Conservation (phyloP, 2,888 invertebrate species). For the Acholoe squamosa region DNA sequence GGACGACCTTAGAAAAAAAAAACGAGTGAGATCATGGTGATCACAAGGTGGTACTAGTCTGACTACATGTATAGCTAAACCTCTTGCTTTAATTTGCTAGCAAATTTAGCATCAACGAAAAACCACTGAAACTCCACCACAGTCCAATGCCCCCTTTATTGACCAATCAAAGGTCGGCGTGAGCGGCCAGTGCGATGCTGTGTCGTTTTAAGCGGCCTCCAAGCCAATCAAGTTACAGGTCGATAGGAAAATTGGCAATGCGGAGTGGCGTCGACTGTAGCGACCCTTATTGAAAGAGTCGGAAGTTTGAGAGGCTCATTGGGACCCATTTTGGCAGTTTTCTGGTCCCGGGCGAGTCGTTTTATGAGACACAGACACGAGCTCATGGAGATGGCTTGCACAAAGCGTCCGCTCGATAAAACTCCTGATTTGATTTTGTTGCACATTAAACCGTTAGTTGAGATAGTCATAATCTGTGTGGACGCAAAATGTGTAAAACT, state of each 20-base stretch:
- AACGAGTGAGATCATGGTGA: no score
- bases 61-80: no score
- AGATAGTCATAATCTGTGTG: no score
- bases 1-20: no score
- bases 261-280: neutral
- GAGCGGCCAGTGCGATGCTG: neutral
- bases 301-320: neutral
- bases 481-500: no score
- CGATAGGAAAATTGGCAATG: conserved; percentile 11
- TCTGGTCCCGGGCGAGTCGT: neutral
- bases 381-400: no score
- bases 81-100: no score
- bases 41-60: no score
- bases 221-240: neutral
- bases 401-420: no score
- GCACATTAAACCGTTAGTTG: no score
- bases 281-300: neutral
- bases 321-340: neutral
- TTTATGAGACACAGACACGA: no score
- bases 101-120: neutral
- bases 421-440: no score
- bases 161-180: conserved; percentile 8
- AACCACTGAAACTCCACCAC: neutral
- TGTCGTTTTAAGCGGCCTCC: neutral
- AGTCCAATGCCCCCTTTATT: neutral